A percentile compares a stretch with the other conserved stretches of the same genome.
Conservation (phyloP, 2,888 invertebrate species). For the Pseudoips prasinana region DNA sequence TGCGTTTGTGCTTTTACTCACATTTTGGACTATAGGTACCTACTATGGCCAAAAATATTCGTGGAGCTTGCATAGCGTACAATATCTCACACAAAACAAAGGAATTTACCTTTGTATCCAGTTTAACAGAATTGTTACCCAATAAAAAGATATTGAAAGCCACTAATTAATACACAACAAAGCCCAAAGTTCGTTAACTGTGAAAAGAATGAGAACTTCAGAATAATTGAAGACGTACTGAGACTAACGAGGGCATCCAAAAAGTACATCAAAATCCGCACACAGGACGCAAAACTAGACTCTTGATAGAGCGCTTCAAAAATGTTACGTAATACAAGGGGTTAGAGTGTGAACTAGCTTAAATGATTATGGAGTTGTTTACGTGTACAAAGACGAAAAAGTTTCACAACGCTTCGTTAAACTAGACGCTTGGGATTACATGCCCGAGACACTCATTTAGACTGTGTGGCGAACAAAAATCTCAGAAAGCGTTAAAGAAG, state of each 20-base stretch:
- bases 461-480: constrained; percentile 43
- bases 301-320: constrained; percentile 16
- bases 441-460: constrained; percentile 51
- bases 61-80: too few species aligned
- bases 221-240: constrained; percentile 39
- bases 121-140: background rate
- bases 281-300: constrained; percentile 42
- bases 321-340: constrained; percentile 26
- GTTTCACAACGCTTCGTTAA: constrained; percentile 66
- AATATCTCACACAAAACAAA: too few species aligned
- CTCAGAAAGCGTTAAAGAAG: constrained; percentile 23
- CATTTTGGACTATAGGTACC: too few species aligned
- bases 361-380: constrained; percentile 45
- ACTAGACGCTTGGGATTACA: constrained; percentile 64
- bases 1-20: too few species aligned
- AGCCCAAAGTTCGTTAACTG: constrained; percentile 13
- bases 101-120: too few species aligned
- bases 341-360: constrained; percentile 37
- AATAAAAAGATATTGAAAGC: constrained; percentile 7
- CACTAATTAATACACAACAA: constrained; percentile 19
- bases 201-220: constrained; percentile 28
- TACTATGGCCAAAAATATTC: too few species aligned
- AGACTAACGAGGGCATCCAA: constrained; percentile 51
- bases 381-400: constrained; percentile 62
- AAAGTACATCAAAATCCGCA: constrained; percentile 49